Percentiles rank a stretch among this genome's conserved stretches.
Evolutionary conservation across 2,797 vertebrate genomes (phyloP).

Genomic region (Argyrosomus regius): DNA sequence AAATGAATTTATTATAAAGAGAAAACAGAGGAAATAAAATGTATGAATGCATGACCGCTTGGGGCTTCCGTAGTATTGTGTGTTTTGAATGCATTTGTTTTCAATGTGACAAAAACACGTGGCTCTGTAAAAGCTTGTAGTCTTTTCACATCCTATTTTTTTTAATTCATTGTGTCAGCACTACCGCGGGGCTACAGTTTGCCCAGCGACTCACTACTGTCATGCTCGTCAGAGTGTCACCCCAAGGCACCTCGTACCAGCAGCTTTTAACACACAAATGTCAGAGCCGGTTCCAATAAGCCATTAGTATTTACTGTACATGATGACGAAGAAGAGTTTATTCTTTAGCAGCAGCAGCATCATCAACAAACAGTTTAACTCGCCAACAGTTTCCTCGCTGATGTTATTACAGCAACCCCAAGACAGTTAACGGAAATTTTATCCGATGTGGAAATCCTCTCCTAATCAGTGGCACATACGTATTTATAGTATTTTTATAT

Average conservation of each 20-base stretch:
- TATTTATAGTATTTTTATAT: slow-evolving; percentile 43
- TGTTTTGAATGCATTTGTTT: slow-evolving; percentile 10
- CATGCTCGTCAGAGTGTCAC: slow-evolving; percentile 47
- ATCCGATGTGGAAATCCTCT: slow-evolving; percentile 53
- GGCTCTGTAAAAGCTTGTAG: slow-evolving; percentile 22
- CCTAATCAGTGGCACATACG: slow-evolving; percentile 19
- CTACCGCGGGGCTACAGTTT: slow-evolving; percentile 37
- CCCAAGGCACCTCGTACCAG: slow-evolving; percentile 29
- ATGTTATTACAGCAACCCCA: slow-evolving; percentile 45
- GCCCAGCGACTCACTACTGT: slow-evolving; percentile 48
- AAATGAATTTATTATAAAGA: too few relatives aligned
- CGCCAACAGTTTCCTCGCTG: slow-evolving; percentile 26
- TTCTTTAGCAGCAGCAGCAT: slow-evolving; percentile 31
- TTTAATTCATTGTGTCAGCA: slow-evolving; percentile 61
- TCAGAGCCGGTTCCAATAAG: slow-evolving; percentile 44
- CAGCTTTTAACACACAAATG: slow-evolving; percentile 52
- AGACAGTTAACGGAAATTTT: slow-evolving; percentile 35
- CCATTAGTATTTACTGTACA: slow-evolving; percentile 42
- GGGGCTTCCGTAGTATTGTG: too few relatives aligned
- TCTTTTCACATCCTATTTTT: slow-evolving; percentile 25
- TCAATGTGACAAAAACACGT: slow-evolving; percentile 28
- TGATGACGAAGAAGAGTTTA: slow-evolving; percentile 31
- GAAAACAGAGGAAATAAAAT: too few relatives aligned
- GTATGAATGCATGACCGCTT: too few relatives aligned
- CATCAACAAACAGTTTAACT: slow-evolving; percentile 37